Conservation (phyloP, 2,888 invertebrate species). For the Drosophila formosana region DNA sequence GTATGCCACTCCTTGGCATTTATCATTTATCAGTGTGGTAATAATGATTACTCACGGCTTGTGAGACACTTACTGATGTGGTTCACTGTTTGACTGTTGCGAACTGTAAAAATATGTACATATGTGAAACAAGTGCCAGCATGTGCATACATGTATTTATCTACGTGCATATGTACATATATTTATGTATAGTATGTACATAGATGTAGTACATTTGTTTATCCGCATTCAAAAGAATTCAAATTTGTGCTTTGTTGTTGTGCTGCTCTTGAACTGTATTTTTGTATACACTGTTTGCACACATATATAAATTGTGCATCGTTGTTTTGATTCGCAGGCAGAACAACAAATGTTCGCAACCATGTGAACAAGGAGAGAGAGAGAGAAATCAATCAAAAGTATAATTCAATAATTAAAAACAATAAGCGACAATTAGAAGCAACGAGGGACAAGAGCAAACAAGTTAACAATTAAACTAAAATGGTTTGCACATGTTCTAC, state of each 20-base stretch:
- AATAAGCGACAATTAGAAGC: slow-evolving; percentile 12
- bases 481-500: slow-evolving; percentile 30
- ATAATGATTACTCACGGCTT: slow-evolving; percentile 3
- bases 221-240: slow-evolving; percentile 19
- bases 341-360: slow-evolving; percentile 2
- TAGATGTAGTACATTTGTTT: slow-evolving; percentile 13
- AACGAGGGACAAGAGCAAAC: slow-evolving; percentile 4
- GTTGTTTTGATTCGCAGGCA: slow-evolving; percentile 7
- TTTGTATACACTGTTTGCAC: not conserved
- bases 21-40: slow-evolving; percentile 7
- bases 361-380: slow-evolving; percentile 14
- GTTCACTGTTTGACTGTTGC: slow-evolving; percentile 17
- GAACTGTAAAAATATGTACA: not conserved
- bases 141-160: not conserved
- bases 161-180: not conserved
- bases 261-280: slow-evolving; percentile 2
- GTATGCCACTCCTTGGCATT: not conserved
- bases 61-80: not conserved
- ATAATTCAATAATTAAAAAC: slow-evolving; percentile 11
- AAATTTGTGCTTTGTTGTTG: slow-evolving; percentile 4
- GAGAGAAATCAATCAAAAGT: slow-evolving; percentile 3
- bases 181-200: slow-evolving; percentile 2
- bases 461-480: slow-evolving; percentile 15
- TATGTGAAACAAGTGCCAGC: slow-evolving; percentile 1
- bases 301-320: slow-evolving; percentile 2